These are phyloP conservation scores for Hylaeus anthracinus DNA, from an alignment of 1,140 invertebrate genomes.

Conservation along the genomic window DNA sequence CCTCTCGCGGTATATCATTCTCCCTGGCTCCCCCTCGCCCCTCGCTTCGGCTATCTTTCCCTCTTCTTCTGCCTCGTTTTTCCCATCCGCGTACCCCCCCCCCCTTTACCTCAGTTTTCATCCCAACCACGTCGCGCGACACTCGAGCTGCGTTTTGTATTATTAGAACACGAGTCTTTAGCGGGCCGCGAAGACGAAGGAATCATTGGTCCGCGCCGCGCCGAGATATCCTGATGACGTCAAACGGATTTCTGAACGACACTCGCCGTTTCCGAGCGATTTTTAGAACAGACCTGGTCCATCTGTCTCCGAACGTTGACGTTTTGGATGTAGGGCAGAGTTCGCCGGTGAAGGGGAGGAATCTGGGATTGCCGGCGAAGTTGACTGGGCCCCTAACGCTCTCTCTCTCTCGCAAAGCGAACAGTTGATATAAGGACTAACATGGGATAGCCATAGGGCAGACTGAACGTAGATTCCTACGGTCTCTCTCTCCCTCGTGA, in stretches of 20 bases:
- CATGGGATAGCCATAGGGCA: too few species aligned
- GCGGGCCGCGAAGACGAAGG: conserved; percentile 12
- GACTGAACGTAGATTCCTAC: too few species aligned
- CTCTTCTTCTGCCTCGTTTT: conserved; percentile 28
- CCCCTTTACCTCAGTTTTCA: not conserved
- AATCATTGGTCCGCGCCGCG: not conserved
- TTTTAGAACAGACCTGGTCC: not conserved
- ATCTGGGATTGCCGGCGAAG: too few species aligned
- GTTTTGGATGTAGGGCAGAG: not conserved
- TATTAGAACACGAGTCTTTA: conserved; percentile 70
- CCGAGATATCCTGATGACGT: conserved; percentile 34
- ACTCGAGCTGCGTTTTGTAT: conserved; percentile 61
- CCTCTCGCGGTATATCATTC: conserved; percentile 74
- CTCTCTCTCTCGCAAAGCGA: too few species aligned
- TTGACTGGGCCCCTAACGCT: too few species aligned
- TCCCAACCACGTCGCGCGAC: conserved; percentile 2
- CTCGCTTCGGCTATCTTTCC: conserved; percentile 35
- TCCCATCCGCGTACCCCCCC: not conserved
- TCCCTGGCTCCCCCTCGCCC: conserved; percentile 25
- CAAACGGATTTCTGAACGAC: conserved; percentile 2
- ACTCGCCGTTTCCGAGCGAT: not conserved
- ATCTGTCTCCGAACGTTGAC: not conserved
- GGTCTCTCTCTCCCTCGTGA: too few species aligned
- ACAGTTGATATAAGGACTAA: too few species aligned
- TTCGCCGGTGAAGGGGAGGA: too few species aligned